Percentiles rank a stretch among this genome's conserved stretches.
These are phyloP conservation scores for Leuciscus waleckii DNA, from an alignment of 2,797 vertebrate genomes.

Conservation along the genomic window DNA sequence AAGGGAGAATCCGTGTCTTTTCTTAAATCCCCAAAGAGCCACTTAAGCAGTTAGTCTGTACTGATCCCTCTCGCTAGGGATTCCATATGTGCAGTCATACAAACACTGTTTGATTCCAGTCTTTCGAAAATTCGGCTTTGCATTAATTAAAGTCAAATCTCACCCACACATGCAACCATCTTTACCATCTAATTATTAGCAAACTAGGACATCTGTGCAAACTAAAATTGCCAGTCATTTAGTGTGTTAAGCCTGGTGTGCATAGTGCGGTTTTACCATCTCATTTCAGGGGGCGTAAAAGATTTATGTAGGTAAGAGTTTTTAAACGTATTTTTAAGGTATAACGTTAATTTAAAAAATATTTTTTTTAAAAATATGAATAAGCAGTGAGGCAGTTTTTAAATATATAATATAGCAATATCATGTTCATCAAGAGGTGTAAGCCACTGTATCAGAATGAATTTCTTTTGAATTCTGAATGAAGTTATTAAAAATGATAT, in stretches of 20 bases:
- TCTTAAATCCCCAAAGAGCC: slow-evolving; percentile 36
- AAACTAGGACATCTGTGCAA: slow-evolving; percentile 25
- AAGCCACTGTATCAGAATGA: background rate
- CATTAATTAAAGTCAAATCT: slow-evolving; percentile 47
- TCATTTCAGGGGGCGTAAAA: background rate
- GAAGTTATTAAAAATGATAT: background rate
- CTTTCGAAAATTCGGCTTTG: slow-evolving; percentile 45
- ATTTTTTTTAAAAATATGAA: background rate
- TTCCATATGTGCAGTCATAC: slow-evolving; percentile 27
- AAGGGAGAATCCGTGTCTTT: slow-evolving; percentile 23
- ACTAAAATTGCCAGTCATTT: slow-evolving; percentile 1
- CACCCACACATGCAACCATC: slow-evolving; percentile 15
- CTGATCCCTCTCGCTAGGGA: slow-evolving; percentile 41
- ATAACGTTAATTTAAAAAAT: background rate
- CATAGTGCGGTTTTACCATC: background rate
- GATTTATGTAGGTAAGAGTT: background rate
- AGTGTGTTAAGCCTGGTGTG: background rate
- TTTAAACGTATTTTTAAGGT: background rate
- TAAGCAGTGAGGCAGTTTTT: background rate
- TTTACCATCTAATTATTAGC: slow-evolving; percentile 6
- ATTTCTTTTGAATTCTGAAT: too few relatives aligned
- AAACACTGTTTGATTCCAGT: slow-evolving; percentile 29
- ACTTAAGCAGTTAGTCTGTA: slow-evolving; percentile 49
- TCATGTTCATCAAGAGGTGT: background rate
- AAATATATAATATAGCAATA: background rate